These are phyloP conservation scores for Venustoraphidia nigricollis DNA, from an alignment of 2,888 invertebrate genomes.

Conservation along the genomic window DNA sequence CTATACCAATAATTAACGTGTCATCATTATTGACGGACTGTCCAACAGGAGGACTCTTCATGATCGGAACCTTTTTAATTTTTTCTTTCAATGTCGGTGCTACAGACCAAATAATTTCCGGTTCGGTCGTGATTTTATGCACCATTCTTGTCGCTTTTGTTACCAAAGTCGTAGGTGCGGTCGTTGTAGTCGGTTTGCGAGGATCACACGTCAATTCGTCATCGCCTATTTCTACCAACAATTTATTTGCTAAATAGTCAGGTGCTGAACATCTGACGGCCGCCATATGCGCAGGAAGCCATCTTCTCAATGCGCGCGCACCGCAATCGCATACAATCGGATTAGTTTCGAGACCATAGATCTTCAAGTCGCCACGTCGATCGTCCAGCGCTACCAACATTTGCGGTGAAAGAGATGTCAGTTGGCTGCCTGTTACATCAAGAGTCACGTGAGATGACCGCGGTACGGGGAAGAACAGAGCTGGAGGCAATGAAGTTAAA, in stretches of 20 bases:
- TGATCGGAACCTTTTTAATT: constrained; percentile 31
- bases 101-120: constrained; percentile 81
- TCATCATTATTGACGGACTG: constrained; percentile 66
- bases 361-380: constrained; percentile 54
- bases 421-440: constrained; percentile 63
- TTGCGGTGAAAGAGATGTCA: constrained; percentile 62
- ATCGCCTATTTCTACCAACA: constrained; percentile 61
- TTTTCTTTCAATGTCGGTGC: constrained; percentile 48
- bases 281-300: constrained; percentile 53
- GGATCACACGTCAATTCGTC: constrained; percentile 69
- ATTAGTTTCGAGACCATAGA: constrained; percentile 61
- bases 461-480: constrained; percentile 74
- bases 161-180: constrained; percentile 26
- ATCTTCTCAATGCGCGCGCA: constrained; percentile 60
- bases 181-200: constrained; percentile 35
- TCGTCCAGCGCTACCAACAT: constrained; percentile 69
- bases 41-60: constrained; percentile 40
- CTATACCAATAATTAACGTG: constrained; percentile 87
- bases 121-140: constrained; percentile 53
- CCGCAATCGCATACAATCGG: constrained; percentile 79
- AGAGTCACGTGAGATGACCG: constrained; percentile 66
- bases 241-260: constrained; percentile 47
- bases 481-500: constrained; percentile 58
- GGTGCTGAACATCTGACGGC: constrained; percentile 52
- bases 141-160: constrained; percentile 33